Base-by-base conservation (phyloP, 2,888 invertebrate genomes). In the Diadromus collaris region DNA sequence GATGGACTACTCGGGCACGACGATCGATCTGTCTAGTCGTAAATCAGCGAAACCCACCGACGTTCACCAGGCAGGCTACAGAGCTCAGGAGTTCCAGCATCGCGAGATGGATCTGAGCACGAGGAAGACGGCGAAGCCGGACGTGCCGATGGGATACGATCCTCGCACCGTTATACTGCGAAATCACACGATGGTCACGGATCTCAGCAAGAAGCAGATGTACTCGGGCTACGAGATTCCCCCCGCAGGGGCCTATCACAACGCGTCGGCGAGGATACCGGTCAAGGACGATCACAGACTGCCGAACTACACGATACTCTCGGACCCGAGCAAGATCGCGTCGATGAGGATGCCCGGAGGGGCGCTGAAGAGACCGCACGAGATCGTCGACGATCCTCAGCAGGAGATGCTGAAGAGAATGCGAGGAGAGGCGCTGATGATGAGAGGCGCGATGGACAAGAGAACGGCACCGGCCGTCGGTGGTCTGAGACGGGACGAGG, bases 61-160 rank as follows among this genome's bases (percentile, higher is more conserved):
- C n/a, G 13, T 86, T n/a, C 82, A 84, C 29, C 80, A 84, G 63
- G 29, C 67, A 1, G 72, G 65, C 13, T 83, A 83, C 65, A 81
- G 82, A 51, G 13, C 81, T 2, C 89, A 88, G 38, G 90, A 89
- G 9, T 87, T 89, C 60, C 90, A 89, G 60, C 88, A 89, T 21
- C 85, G 87, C 41, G 90, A 90, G 51, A 90, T 91, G 86, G 91
- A 91, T 81, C 73, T 91, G 2, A 90, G 90, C 38, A 90, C 90
- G 9, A 86, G 86, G 32, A 91, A 90, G 51, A 58, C 78, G 1
- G 24, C 69, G 0, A 89, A 89, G 71, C 77, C 85, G 1, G 90
- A 89, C 2, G 13, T 85, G 4, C 86, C 85, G 73, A 6, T 83
- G 58, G 81, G 86, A 2, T 90, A 89, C 61, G 90, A 90, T 38